Conservation (phyloP, 2,113 vertebrate genomes). For the Leptodactylus fuscus region DNA sequence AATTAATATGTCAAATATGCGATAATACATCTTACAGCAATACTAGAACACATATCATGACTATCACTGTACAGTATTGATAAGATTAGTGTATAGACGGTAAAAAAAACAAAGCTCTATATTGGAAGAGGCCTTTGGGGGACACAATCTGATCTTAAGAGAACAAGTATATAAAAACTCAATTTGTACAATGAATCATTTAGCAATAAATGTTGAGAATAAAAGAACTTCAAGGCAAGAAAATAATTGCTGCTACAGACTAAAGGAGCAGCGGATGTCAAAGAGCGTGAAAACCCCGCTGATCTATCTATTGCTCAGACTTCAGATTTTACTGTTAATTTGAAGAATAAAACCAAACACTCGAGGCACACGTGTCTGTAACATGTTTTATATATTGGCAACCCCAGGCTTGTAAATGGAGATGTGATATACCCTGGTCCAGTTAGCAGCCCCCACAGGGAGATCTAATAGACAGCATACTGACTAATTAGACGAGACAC, state of each 20-base stretch:
- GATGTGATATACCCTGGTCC: slow-evolving; percentile 22
- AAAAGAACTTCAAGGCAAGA: not conserved
- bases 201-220: not conserved
- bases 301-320: not conserved
- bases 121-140: not conserved
- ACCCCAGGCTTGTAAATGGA: slow-evolving; percentile 30
- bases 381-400: not conserved
- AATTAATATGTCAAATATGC: too few species aligned
- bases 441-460: slow-evolving; percentile 23
- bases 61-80: too few species aligned
- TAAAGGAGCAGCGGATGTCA: not conserved
- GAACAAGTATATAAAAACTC: not conserved
- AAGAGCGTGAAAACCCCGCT: not conserved
- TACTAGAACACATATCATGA: too few species aligned
- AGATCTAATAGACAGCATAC: slow-evolving; percentile 44
- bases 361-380: slow-evolving; percentile 17
- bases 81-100: too few species aligned
- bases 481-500: slow-evolving; percentile 44
- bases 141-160: not conserved
- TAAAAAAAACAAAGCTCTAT: not conserved
- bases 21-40: too few species aligned
- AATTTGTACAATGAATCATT: not conserved
- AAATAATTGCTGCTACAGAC: slow-evolving; percentile 21
- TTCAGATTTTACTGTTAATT: slow-evolving; percentile 10
- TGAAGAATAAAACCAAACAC: slow-evolving; percentile 10